These are phyloP conservation scores for Stegana nigrithorax DNA, from an alignment of 2,888 invertebrate genomes.

Conservation along the genomic window DNA sequence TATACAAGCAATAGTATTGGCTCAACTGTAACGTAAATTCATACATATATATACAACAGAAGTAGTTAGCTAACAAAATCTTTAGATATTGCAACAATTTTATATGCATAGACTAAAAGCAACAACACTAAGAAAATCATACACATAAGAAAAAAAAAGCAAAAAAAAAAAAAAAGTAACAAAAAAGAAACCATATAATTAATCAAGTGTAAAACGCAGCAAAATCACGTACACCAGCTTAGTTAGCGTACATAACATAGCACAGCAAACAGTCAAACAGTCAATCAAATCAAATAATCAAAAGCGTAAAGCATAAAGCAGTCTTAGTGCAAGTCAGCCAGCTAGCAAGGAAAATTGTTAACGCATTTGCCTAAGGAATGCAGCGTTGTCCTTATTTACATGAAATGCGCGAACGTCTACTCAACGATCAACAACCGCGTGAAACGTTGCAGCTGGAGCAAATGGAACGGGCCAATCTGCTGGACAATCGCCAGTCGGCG, in stretches of 20 bases:
- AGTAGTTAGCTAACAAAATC: slow-evolving; percentile 2
- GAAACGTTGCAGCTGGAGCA: slow-evolving; percentile 76
- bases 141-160: not conserved
- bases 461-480: slow-evolving; percentile 71
- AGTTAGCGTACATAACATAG: too few species aligned
- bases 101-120: not conserved
- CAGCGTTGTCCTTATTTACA: slow-evolving; percentile 88
- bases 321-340: too few species aligned
- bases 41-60: not conserved
- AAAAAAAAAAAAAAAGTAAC: not conserved
- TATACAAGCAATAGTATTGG: too few species aligned
- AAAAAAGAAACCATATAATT: not conserved
- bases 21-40: not conserved
- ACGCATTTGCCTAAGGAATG: slow-evolving; percentile 61
- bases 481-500: slow-evolving; percentile 69
- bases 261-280: too few species aligned
- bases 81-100: not conserved
- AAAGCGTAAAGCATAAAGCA: too few species aligned
- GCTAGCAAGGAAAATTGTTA: too few species aligned
- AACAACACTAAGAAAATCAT: not conserved
- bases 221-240: too few species aligned
- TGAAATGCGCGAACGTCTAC: slow-evolving; percentile 92
- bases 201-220: too few species aligned
- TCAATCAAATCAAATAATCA: too few species aligned
- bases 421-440: slow-evolving; percentile 76